Evolutionary conservation across 2,797 vertebrate species (phyloP).

Genomic region (Tragelaphus oryx): DNA sequence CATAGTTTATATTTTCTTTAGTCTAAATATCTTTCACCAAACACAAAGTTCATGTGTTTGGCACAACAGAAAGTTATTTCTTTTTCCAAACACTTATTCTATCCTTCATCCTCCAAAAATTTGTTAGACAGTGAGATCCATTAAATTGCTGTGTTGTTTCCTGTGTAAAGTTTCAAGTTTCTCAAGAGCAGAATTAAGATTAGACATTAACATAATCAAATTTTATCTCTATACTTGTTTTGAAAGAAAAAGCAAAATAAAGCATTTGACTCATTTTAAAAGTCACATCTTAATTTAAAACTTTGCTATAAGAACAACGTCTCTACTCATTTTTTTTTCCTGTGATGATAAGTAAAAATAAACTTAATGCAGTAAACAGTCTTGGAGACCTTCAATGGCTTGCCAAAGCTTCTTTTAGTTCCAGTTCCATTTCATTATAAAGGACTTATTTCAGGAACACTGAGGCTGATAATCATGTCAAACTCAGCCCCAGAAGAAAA

Average conservation of each 20-base stretch:
- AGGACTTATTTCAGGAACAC: background rate
- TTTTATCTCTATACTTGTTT: background rate
- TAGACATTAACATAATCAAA: background rate
- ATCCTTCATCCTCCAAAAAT: background rate
- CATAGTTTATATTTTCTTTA: background rate
- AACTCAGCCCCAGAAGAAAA: background rate
- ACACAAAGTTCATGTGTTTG: background rate
- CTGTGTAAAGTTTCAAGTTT: background rate
- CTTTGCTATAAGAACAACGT: background rate
- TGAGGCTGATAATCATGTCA: background rate
- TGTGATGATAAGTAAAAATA: background rate
- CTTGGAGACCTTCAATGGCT: background rate
- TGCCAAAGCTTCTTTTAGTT: background rate
- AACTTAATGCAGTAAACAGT: background rate
- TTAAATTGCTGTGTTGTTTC: background rate
- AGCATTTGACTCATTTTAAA: background rate
- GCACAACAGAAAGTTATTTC: background rate
- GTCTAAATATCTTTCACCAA: background rate
- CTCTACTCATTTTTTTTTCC: background rate
- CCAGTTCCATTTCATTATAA: background rate
- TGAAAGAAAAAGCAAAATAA: constrained; percentile 27
- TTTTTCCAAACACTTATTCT: background rate
- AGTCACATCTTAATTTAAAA: constrained; percentile 19
- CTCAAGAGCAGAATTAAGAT: background rate
- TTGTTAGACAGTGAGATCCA: background rate